A percentile compares a stretch with the other conserved stretches of the same genome.
phyloP scores from a whole-genome alignment of 2,888 invertebrate genomes.

The Nephrotoma flavescens region DNA sequence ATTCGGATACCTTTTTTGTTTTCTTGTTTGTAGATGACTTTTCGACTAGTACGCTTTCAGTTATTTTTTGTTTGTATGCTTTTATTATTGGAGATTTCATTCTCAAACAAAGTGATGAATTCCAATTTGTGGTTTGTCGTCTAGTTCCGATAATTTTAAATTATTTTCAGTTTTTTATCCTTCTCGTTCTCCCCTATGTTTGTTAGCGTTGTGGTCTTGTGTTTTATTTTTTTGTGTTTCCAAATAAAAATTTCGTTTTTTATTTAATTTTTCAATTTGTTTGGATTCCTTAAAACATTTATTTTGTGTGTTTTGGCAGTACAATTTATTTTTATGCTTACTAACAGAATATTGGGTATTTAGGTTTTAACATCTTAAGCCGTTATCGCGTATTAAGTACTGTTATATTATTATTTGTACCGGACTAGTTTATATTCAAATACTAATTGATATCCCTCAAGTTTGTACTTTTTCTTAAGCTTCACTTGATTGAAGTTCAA shows the following conservation, averaged over 20 bases:
- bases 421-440: too few relatives aligned
- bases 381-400: not conserved
- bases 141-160: not conserved
- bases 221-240: not conserved
- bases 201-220: not conserved
- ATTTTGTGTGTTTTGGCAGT: not conserved
- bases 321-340: not conserved
- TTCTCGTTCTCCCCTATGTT: not conserved
- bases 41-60: not conserved
- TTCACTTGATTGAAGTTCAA: too few relatives aligned
- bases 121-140: not conserved
- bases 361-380: not conserved
- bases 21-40: not conserved
- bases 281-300: not conserved
- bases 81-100: not conserved
- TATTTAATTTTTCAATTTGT: not conserved
- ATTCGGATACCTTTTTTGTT: not conserved
- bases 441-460: too few relatives aligned
- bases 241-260: not conserved
- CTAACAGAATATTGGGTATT: not conserved
- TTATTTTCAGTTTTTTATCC: not conserved
- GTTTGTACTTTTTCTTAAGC: too few relatives aligned
- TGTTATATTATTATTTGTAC: too few relatives aligned
- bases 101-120: not conserved
- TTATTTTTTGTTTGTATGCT: not conserved